A percentile compares a stretch with the other conserved stretches of the same genome.
Evolutionary conservation across 1,140 invertebrate genomes (phyloP).

Genomic region (Campoletis sonorensis): DNA sequence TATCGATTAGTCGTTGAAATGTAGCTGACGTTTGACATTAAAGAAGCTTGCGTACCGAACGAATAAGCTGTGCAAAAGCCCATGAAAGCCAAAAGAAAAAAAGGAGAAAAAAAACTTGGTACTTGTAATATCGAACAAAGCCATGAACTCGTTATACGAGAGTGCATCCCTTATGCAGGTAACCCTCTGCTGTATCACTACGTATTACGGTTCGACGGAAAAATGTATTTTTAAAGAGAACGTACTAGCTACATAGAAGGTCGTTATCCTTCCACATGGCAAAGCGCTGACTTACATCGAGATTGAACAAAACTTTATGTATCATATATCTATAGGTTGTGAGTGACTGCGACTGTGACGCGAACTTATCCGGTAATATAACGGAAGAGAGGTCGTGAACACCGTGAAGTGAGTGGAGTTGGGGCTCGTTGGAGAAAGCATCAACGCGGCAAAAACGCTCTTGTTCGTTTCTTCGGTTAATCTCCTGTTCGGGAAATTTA

Average conservation of each 20-base stretch:
- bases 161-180: not conserved
- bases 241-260: not conserved
- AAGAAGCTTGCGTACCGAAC: too few species aligned
- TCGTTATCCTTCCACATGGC: slow-evolving; percentile 34
- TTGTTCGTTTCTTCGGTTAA: slow-evolving; percentile 60
- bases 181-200: not conserved
- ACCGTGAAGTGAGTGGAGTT: slow-evolving; percentile 42
- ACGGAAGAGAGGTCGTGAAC: slow-evolving; percentile 49
- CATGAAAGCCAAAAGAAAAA: too few species aligned
- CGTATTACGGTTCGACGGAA: not conserved
- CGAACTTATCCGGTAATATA: slow-evolving; percentile 54
- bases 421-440: slow-evolving; percentile 1
- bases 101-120: not conserved
- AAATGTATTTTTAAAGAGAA: slow-evolving; percentile 41
- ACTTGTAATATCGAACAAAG: slow-evolving; percentile 20
- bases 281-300: slow-evolving; percentile 8
- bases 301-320: not conserved
- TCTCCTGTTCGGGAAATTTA: slow-evolving; percentile 71
- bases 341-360: slow-evolving; percentile 25
- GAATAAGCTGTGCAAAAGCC: too few species aligned
- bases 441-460: slow-evolving; percentile 57
- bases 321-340: slow-evolving; percentile 10
- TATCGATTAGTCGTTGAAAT: too few species aligned
- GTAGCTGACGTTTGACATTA: too few species aligned
- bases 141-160: not conserved